A percentile compares a stretch with the other conserved stretches of the same genome.
phyloP scores from a whole-genome alignment of 2,113 vertebrate species.

The Brienomyrus longianalis region DNA sequence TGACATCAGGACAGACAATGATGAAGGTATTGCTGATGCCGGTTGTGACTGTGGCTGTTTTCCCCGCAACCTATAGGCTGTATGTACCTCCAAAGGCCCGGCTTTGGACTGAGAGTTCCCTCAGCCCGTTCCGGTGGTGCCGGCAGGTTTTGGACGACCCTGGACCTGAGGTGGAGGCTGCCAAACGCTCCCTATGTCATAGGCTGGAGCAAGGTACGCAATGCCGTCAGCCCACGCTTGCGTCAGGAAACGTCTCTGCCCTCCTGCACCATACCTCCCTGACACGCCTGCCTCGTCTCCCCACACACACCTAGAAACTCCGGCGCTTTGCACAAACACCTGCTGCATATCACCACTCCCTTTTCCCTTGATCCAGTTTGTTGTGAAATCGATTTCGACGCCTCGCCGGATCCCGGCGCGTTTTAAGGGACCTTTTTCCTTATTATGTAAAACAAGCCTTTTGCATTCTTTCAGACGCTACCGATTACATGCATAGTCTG shows the following conservation, averaged over 20 bases:
- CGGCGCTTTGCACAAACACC: neutral
- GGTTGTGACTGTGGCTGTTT: slow-evolving; percentile 22
- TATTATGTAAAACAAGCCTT: neutral
- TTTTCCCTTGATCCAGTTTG: neutral
- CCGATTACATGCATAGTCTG: neutral
- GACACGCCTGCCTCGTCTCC: neutral
- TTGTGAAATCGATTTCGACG: neutral
- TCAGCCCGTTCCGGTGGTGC: slow-evolving; percentile 88
- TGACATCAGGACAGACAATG: neutral
- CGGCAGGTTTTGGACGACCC: slow-evolving; percentile 87
- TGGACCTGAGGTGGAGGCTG: slow-evolving; percentile 83
- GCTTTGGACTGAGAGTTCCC: slow-evolving; percentile 54
- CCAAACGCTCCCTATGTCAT: slow-evolving; percentile 83
- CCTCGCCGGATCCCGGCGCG: neutral
- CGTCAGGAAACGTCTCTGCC: neutral
- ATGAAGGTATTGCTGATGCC: neutral
- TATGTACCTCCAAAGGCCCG: slow-evolving; percentile 75
- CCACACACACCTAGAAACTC: neutral
- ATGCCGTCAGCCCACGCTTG: neutral
- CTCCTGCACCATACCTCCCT: neutral
- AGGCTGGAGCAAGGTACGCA: slow-evolving; percentile 89
- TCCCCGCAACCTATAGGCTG: slow-evolving; percentile 63
- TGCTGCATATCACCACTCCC: neutral
- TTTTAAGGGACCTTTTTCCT: neutral
- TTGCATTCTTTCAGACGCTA: neutral